A percentile compares a stretch with the other conserved stretches of the same genome.
Evolutionary conservation across 2,797 vertebrate genomes (phyloP).

Genomic region (Heliangelus exortis): DNA sequence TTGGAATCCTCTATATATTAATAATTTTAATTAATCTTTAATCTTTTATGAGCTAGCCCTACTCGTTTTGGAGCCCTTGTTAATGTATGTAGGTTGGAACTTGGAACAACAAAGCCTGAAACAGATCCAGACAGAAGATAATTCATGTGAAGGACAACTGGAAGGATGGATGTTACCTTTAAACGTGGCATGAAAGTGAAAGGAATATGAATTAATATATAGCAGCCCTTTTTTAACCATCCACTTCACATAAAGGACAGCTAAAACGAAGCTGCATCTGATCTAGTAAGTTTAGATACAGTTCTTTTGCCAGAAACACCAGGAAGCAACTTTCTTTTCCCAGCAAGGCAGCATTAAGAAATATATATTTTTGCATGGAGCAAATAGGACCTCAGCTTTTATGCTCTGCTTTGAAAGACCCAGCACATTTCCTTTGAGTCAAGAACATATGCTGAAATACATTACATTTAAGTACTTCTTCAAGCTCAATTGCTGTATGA

Average conservation of each 20-base stretch:
- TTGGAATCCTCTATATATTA: not conserved
- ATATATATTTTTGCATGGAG: constrained; percentile 15
- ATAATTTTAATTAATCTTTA: constrained; percentile 39
- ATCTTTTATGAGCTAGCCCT: constrained; percentile 27
- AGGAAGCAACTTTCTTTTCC: constrained; percentile 28
- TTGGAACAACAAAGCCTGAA: constrained; percentile 46
- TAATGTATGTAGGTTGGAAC: not conserved
- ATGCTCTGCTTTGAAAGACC: constrained; percentile 51
- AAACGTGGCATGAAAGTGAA: not conserved
- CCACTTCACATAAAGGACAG: not conserved
- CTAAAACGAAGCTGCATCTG: not conserved
- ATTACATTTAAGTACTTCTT: constrained; percentile 28
- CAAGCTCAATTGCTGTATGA: constrained; percentile 4
- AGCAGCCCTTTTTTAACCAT: not conserved
- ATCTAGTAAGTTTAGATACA: not conserved
- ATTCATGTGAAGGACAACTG: constrained; percentile 11
- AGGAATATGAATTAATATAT: not conserved
- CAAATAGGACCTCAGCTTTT: constrained; percentile 23
- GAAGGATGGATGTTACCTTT: constrained; percentile 14
- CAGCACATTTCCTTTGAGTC: constrained; percentile 36
- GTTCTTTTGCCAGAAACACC: constrained; percentile 6
- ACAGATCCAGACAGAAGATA: constrained; percentile 37
- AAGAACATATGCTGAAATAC: constrained; percentile 47
- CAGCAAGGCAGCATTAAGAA: constrained; percentile 8
- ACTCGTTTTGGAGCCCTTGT: constrained; percentile 43